phyloP scores from a whole-genome alignment of 2,797 vertebrate genomes.

The Tokudaia muenninki region DNA sequence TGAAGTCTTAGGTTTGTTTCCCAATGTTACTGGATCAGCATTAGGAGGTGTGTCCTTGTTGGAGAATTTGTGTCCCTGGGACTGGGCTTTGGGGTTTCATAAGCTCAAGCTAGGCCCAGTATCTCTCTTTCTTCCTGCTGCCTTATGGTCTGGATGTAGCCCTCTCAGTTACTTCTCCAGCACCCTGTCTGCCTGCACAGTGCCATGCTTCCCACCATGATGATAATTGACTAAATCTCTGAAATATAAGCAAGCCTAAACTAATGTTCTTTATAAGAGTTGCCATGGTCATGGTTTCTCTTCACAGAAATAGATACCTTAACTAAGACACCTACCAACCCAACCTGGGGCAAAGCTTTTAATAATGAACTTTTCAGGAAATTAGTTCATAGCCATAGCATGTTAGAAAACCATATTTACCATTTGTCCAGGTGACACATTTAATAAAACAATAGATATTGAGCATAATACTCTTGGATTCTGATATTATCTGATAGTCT shows the following conservation, averaged over 20 bases:
- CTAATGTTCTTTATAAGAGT: background rate
- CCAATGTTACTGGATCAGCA: background rate
- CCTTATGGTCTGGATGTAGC: too few relatives aligned
- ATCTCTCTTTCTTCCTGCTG: background rate
- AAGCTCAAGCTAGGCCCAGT: background rate
- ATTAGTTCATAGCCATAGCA: background rate
- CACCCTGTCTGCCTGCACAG: background rate
- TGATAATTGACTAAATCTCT: background rate
- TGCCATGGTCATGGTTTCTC: too few relatives aligned
- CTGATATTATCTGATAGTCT: background rate
- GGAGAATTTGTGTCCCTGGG: background rate
- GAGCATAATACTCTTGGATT: background rate
- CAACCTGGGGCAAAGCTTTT: too few relatives aligned
- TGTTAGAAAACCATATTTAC: background rate
- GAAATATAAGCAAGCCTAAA: background rate
- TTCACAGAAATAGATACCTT: background rate
- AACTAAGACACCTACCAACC: background rate
- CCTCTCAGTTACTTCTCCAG: background rate
- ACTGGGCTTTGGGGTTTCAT: background rate
- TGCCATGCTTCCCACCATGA: background rate
- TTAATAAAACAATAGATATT: conserved; percentile 45
- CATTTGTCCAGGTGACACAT: background rate
- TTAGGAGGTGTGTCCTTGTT: background rate
- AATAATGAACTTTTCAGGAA: background rate
- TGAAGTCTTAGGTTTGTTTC: background rate